These are phyloP conservation scores for Florisuga fusca DNA, from an alignment of 2,797 vertebrate genomes.

Conservation along the genomic window DNA sequence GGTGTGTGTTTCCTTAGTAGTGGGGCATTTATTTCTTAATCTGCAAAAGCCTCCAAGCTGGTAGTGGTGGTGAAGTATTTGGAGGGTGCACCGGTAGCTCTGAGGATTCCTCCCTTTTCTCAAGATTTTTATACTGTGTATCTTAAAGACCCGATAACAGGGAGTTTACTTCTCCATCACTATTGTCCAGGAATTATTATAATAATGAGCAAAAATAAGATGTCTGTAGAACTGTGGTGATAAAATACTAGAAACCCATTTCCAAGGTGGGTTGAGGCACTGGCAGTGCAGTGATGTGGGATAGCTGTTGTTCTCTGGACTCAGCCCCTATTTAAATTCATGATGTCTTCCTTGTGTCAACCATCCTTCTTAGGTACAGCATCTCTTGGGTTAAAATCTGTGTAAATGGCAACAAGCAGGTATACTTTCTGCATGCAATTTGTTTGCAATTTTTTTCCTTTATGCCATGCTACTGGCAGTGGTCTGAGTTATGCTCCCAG, in stretches of 20 bases:
- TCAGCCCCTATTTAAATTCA: background rate
- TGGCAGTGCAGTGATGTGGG: background rate
- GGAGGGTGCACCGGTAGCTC: background rate
- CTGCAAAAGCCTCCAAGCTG: slow-evolving; percentile 37
- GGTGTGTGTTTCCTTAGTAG: slow-evolving; percentile 25
- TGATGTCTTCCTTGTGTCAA: background rate
- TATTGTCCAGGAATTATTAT: background rate
- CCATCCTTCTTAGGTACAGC: background rate
- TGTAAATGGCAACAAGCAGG: background rate
- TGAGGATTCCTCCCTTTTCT: background rate
- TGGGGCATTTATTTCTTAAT: slow-evolving; percentile 42
- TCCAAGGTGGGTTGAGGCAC: background rate
- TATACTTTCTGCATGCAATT: background rate
- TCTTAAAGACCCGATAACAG: background rate
- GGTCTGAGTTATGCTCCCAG: background rate
- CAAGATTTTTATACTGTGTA: background rate
- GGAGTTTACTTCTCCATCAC: background rate
- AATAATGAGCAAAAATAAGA: background rate
- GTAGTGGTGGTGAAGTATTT: background rate
- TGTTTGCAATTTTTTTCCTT: background rate
- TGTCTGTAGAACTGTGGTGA: background rate
- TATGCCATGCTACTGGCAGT: background rate
- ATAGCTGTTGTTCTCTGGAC: background rate
- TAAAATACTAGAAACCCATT: background rate
- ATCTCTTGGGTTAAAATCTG: background rate